Evolutionary conservation across 2,113 vertebrate species (phyloP), one percentile per base, ranked within the genome.

Genomic region (Melanocharis versteri): DNA sequence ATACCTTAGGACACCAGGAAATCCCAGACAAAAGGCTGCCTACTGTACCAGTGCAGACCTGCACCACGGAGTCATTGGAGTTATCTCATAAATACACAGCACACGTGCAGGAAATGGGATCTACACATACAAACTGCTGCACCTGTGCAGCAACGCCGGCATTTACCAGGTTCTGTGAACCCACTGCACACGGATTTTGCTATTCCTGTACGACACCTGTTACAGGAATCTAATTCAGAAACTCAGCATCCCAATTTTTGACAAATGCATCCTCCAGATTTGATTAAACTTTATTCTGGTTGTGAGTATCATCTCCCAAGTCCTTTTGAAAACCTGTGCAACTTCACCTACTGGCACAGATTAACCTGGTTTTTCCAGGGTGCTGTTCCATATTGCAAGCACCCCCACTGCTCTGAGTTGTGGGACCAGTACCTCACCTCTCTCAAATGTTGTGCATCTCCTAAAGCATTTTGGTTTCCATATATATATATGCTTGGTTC

Each of bases 61-160:
- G 27, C 3, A 2, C 12, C 5, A 1, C 5, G n/a, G 35, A 19
- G 42, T 35, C 42, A 28, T 40, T 2, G 1, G n/a, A 65, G 40
- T 35, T 24, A 7, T 37, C 24, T 65, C 54, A 78, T 11, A 60
- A 71, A 71, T 17, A 37, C 0, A 1, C n/a, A 68, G 47, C 21
- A 75, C 15, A 12, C 0, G 1, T 30, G 37, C 54, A 87, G 30
- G 42, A 77, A 73, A 14, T 19, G 28, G 30, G 15, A 71, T 28
- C 39, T 54, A 42, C 51, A 22, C 24, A 24, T 13, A 30, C 1
- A 11, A 56, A 42, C 47, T 81, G 44, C 65, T 84, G 77, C 18
- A 71, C 24, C 39, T 5, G 0, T 30, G 47, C 56, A 66, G 23
- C 44, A 39, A 61, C 2, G 1, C 53, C 69, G 62, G 19, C 4